Conservation (phyloP, 2,797 vertebrate genomes). For the Scarus forsteni region DNA sequence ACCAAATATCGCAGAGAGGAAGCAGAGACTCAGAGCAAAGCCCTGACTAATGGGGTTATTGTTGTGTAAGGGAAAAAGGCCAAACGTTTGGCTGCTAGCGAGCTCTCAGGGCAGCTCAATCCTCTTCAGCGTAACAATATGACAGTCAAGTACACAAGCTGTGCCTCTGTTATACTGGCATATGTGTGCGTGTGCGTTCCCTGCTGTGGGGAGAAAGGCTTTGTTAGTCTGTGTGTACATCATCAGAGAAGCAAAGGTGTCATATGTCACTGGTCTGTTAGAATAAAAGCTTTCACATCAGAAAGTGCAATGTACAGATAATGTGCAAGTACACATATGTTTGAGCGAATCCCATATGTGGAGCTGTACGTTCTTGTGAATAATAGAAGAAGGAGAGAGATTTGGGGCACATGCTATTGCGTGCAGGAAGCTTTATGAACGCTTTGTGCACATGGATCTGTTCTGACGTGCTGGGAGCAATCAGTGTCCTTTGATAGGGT, state of each 20-base stretch:
- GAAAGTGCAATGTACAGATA: conserved; percentile 7
- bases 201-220: conserved; percentile 15
- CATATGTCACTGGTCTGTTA: conserved; percentile 7
- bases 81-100: conserved; percentile 35
- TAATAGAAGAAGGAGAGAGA: conserved; percentile 33
- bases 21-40: conserved; percentile 36
- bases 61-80: conserved; percentile 46
- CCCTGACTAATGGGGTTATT: conserved; percentile 55
- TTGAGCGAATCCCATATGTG: conserved; percentile 10
- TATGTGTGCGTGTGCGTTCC: conserved; percentile 14
- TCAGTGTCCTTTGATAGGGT: conserved; percentile 72
- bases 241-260: conserved; percentile 25
- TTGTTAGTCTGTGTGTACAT: conserved; percentile 9
- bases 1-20: conserved; percentile 13
- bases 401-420: neutral
- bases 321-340: conserved; percentile 9
- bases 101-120: conserved; percentile 53
- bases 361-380: conserved; percentile 30
- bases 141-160: conserved; percentile 57
- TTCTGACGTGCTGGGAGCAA: conserved; percentile 67
- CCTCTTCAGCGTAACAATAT: conserved; percentile 46
- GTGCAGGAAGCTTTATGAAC: conserved; percentile 31
- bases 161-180: conserved; percentile 1
- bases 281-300: conserved; percentile 18
- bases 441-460: conserved; percentile 45